A percentile compares a stretch with the other conserved stretches of the same genome.
phyloP scores from a whole-genome alignment of 2,113 vertebrate genomes.

The Fulica atra region DNA sequence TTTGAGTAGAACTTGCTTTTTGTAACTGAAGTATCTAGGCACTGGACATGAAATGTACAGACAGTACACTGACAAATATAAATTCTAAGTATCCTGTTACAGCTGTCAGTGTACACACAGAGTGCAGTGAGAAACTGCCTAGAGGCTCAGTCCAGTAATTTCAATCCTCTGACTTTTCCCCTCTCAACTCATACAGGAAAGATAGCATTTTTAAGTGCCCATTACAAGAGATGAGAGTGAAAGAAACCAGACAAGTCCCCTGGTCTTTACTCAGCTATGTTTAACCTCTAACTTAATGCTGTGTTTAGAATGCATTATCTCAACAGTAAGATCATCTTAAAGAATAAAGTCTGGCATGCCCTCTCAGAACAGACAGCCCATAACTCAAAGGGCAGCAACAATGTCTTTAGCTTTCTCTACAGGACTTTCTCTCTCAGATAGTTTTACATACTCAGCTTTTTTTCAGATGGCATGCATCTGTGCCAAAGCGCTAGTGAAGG shows the following conservation, averaged over 20 bases:
- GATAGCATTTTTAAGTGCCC: background rate
- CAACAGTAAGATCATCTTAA: background rate
- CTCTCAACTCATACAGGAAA: background rate
- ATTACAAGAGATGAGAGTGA: background rate
- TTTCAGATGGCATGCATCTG: background rate
- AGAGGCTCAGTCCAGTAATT: background rate
- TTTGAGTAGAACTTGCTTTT: constrained; percentile 12
- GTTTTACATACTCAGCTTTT: background rate
- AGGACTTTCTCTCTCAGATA: background rate
- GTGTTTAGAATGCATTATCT: background rate
- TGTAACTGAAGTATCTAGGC: background rate
- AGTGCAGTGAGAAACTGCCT: background rate
- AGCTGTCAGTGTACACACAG: constrained; percentile 3
- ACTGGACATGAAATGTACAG: background rate
- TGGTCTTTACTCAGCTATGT: background rate
- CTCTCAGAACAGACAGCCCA: background rate
- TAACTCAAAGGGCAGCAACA: background rate
- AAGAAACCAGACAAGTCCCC: background rate
- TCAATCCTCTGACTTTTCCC: background rate
- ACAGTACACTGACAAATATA: background rate
- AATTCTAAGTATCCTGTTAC: constrained; percentile 19
- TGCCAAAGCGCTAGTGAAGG: background rate
- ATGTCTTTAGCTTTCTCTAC: background rate
- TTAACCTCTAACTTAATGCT: background rate
- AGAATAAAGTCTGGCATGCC: background rate